Percentiles rank a stretch among this genome's conserved stretches.
These are phyloP conservation scores for Danio albolineatus DNA, from an alignment of 2,797 vertebrate species.

Conservation along the genomic window DNA sequence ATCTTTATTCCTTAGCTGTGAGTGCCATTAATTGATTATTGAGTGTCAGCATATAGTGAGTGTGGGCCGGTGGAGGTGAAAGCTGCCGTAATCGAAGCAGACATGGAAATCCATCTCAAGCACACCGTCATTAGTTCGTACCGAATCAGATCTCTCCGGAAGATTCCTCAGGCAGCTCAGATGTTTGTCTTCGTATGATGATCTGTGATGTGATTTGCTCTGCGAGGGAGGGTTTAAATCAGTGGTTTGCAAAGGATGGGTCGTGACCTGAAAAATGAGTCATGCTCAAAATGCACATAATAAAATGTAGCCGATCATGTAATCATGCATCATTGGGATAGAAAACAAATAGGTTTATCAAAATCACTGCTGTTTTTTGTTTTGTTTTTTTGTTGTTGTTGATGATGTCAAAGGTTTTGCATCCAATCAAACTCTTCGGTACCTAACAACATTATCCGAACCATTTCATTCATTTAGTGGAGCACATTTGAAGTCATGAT, in stretches of 20 bases:
- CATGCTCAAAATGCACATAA: not conserved
- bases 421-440: not conserved
- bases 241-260: not conserved
- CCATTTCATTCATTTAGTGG: not conserved
- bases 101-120: conserved; percentile 2
- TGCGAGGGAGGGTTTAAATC: not conserved
- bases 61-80: not conserved
- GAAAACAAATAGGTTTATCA: not conserved
- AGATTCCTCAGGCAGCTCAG: not conserved
- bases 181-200: not conserved
- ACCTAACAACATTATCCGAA: not conserved
- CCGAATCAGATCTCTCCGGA: not conserved
- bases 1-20: not conserved
- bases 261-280: not conserved
- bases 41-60: conserved; percentile 17
- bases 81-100: not conserved
- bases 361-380: not conserved
- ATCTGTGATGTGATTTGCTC: not conserved
- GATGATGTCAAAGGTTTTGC: not conserved
- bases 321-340: not conserved
- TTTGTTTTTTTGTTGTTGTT: not conserved
- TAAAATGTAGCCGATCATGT: not conserved
- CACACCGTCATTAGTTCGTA: not conserved
- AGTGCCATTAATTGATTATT: conserved; percentile 16
- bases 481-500: not conserved